Evolutionary conservation across 2,797 vertebrate species (phyloP), one percentile per base, ranked within the genome.

Genomic region (Sebastes paucispinis): DNA sequence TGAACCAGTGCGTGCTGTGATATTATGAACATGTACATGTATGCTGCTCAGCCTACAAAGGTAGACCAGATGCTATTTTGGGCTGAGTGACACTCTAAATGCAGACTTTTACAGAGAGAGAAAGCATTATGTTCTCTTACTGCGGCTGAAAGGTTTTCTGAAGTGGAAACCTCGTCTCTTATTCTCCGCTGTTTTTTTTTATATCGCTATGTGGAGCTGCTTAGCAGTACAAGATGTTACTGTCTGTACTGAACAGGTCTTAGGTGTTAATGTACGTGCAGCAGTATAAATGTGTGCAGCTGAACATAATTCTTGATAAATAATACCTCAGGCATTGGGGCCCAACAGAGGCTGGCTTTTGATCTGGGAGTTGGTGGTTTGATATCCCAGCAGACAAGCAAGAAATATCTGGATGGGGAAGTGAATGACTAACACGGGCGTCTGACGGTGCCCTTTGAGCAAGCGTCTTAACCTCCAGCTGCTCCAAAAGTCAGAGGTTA

Each of bases 351-450:
- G 11, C 43, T 39, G 59, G 6, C 54, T 70, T 47, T 16, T 63
- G 20, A 55, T 68, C 27, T 59, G 47, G 27, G 77, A 29, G 60
- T 14, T 20, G 36, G 9, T 65, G 50, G 63, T 31, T 69, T 79
- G 14, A 79, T 67, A 62, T 69, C 50, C 11, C 47, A 50, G 47
- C 36, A 69, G 69, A 71, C 18, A 54, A 69, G 36, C 52, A 64
- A 36, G 16, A 66, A 25, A 55, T 9, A 27, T 54, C 18, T 24
- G 24, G 14, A 68, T 43, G 31, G 62, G 29, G 39, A 77, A 69
- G 70, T 85, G 47, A 82, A 75, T 68, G 71, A 43, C 63, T 54
- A 72, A 84, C 70, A 55, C 18, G n/a, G n/a, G 39, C 3, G 4
- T 76, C 13, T 68, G 16, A 50, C 18, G 57, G 9, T 68, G 63